Evolutionary conservation across 2,888 invertebrate species (phyloP).

Genomic region (Eilema depressum): DNA sequence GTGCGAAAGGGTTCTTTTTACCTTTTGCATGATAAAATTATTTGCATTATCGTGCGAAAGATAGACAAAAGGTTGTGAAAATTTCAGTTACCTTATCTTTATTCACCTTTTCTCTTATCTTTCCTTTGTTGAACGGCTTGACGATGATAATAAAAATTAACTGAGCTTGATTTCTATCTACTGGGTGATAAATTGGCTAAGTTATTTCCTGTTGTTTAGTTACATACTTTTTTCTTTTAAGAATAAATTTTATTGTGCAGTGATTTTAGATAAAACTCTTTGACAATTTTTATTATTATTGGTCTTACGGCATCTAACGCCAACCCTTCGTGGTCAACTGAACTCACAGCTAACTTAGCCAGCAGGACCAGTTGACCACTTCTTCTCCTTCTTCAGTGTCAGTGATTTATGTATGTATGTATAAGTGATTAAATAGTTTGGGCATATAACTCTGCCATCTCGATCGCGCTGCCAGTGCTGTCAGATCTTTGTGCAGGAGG

Average conservation of each 20-base stretch:
- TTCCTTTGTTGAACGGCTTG: neutral
- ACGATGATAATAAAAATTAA: neutral
- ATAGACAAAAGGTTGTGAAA: neutral
- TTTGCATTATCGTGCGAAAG: neutral
- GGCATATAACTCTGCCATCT: too few relatives aligned
- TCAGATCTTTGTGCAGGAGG: too few relatives aligned
- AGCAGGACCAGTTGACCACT: too few relatives aligned
- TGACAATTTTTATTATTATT: neutral
- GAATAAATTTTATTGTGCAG: constrained; percentile 4
- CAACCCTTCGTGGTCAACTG: neutral
- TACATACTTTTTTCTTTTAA: constrained; percentile 3
- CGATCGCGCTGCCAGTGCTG: too few relatives aligned
- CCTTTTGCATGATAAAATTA: constrained; percentile 2
- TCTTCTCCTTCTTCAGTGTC: too few relatives aligned
- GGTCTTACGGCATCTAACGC: too few relatives aligned
- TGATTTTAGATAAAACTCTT: neutral
- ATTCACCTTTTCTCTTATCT: neutral
- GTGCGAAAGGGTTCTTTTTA: neutral
- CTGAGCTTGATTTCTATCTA: constrained; percentile 1
- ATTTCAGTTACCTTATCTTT: neutral
- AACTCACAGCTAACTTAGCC: too few relatives aligned
- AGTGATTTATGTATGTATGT: too few relatives aligned
- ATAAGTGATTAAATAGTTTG: too few relatives aligned
- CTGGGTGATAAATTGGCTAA: constrained; percentile 1
- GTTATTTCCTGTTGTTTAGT: constrained; percentile 7